phyloP scores from a whole-genome alignment of 2,888 invertebrate species.

The Siphonodentalium dalli region DNA sequence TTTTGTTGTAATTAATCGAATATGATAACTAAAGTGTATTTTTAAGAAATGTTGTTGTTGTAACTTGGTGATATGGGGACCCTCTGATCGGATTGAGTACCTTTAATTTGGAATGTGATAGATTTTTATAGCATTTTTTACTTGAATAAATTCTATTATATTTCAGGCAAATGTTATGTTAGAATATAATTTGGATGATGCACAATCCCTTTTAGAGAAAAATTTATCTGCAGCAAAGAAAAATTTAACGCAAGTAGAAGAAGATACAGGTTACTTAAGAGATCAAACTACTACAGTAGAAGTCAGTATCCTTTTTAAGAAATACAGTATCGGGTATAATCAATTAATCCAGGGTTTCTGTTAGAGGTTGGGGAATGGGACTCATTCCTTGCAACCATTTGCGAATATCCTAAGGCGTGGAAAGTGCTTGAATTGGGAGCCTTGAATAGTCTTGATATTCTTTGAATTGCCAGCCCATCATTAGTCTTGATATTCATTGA shows the following conservation, averaged over 20 bases:
- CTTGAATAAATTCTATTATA: neutral
- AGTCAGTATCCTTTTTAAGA: conserved; percentile 73
- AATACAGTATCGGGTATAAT: too few relatives aligned
- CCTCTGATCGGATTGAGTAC: neutral
- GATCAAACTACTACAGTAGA: conserved; percentile 98
- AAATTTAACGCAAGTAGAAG: conserved; percentile 84
- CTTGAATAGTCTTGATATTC: too few relatives aligned
- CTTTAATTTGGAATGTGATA: neutral
- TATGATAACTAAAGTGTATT: too few relatives aligned
- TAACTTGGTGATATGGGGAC: too few relatives aligned
- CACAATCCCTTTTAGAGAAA: conserved; percentile 81
- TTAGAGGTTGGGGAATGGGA: too few relatives aligned
- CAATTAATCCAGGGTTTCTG: too few relatives aligned
- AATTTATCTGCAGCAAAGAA: conserved; percentile 75
- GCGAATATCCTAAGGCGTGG: too few relatives aligned
- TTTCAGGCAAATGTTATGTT: conserved; percentile 89
- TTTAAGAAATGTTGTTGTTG: too few relatives aligned
- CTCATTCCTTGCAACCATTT: neutral
- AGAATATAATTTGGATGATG: conserved; percentile 92
- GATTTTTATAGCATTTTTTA: conserved; percentile 1
- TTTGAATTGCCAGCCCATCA: too few relatives aligned
- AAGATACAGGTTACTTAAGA: conserved; percentile 91
- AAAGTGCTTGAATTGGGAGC: too few relatives aligned
- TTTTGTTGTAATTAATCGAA: too few relatives aligned
- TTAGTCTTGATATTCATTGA: too few relatives aligned